Conservation (phyloP, 2,113 vertebrate species). For the Pseudonaja textilis region DNA sequence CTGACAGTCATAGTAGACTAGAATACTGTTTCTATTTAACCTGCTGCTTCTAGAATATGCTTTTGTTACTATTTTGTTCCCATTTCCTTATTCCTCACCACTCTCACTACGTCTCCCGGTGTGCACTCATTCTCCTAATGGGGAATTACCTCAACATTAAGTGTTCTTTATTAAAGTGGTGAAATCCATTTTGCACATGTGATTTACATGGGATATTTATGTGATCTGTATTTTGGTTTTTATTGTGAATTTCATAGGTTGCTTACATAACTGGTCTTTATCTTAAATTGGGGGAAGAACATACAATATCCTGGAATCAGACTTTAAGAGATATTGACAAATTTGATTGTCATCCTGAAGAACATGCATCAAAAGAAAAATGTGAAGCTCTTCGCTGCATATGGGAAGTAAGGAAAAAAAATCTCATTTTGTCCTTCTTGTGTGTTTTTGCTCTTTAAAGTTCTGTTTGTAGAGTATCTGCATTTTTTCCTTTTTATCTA, state of each 20-base stretch:
- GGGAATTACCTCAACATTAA: no score
- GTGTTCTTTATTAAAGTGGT: background rate
- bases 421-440: background rate
- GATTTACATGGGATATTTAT: background rate
- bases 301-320: constrained; percentile 56
- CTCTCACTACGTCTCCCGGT: no score
- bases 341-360: constrained; percentile 60
- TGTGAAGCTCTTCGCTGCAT: constrained; percentile 48
- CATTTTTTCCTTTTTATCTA: background rate
- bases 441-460: background rate
- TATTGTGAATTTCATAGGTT: constrained; percentile 50
- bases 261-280: constrained; percentile 49
- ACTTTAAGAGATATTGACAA: background rate
- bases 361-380: background rate
- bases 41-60: background rate
- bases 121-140: no score
- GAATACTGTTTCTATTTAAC: background rate
- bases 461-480: background rate
- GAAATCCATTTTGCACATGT: background rate
- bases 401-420: constrained; percentile 59
- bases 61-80: no score
- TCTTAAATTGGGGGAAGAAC: constrained; percentile 60
- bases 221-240: background rate
- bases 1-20: background rate
- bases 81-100: no score